Conservation (phyloP, 2,797 vertebrate genomes). For the Emydoidea blandingii region DNA sequence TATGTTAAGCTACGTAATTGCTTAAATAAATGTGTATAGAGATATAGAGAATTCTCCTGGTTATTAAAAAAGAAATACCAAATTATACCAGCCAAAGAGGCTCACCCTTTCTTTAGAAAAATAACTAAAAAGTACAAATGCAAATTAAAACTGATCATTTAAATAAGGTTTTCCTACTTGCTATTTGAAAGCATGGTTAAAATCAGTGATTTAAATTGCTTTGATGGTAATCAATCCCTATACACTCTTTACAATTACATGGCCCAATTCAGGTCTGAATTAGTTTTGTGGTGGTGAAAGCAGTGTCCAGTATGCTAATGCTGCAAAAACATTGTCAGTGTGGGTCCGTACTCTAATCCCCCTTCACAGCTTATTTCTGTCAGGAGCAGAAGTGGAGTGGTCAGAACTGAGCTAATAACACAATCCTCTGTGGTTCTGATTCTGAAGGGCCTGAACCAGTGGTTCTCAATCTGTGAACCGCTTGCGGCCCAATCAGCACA, state of each 20-base stretch:
- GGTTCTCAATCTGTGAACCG: no score
- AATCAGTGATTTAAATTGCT: background rate
- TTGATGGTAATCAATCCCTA: background rate
- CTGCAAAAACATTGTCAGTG: background rate
- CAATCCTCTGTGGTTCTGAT: background rate
- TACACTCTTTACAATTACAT: background rate
- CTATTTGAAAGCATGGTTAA: background rate
- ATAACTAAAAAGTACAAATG: background rate
- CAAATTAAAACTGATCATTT: background rate
- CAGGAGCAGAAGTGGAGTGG: background rate
- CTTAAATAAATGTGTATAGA: background rate
- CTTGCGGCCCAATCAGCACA: no score
- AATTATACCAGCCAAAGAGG: background rate
- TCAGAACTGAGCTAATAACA: background rate
- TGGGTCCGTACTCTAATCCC: rapidly evolving
- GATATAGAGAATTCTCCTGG: background rate
- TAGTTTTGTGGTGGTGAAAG: background rate
- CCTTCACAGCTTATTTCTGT: background rate
- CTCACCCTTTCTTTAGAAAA: background rate
- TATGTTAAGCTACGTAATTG: no score
- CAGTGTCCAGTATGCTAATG: background rate
- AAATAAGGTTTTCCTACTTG: background rate
- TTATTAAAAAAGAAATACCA: background rate
- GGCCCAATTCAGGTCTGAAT: background rate
- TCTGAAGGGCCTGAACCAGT: background rate